Conservation (phyloP, 2,113 vertebrate species). For the Ceyx cyanopectus region DNA sequence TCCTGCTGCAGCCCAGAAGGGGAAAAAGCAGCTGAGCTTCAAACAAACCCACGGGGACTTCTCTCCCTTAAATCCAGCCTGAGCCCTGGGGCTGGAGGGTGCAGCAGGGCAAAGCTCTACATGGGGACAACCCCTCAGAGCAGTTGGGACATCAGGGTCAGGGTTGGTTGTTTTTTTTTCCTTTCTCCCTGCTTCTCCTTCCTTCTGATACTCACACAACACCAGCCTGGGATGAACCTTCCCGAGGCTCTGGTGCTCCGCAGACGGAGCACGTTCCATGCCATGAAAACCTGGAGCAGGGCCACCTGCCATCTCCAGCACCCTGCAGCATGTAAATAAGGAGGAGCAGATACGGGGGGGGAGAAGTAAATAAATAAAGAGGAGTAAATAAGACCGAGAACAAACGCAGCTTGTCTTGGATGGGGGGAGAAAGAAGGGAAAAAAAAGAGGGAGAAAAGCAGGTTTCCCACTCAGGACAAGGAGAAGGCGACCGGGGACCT, state of each 20-base stretch:
- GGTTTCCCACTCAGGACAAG: fast-evolving
- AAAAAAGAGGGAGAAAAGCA: background rate
- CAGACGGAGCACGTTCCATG: fast-evolving
- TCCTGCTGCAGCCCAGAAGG: background rate
- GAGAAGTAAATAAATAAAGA: too few relatives aligned
- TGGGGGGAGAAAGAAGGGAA: too few relatives aligned
- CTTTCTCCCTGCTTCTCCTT: fast-evolving
- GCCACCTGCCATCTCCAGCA: background rate
- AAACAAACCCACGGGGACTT: fast-evolving
- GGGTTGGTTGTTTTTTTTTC: too few relatives aligned
- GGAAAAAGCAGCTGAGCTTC: background rate
- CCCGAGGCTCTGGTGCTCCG: background rate
- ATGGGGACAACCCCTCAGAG: fast-evolving
- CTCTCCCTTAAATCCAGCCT: too few relatives aligned
- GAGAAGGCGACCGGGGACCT: fast-evolving
- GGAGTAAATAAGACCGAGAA: too few relatives aligned
- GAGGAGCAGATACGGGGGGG: too few relatives aligned
- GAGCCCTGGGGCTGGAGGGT: fast-evolving
- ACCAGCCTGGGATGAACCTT: background rate
- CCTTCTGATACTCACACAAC: background rate
- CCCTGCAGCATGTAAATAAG: background rate
- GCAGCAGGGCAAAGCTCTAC: fast-evolving
- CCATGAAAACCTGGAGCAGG: background rate
- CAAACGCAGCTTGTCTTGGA: background rate
- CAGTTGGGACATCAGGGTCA: fast-evolving